Base-by-base conservation (phyloP, 1,140 invertebrate genomes). In the Sarcophaga bullata region DNA sequence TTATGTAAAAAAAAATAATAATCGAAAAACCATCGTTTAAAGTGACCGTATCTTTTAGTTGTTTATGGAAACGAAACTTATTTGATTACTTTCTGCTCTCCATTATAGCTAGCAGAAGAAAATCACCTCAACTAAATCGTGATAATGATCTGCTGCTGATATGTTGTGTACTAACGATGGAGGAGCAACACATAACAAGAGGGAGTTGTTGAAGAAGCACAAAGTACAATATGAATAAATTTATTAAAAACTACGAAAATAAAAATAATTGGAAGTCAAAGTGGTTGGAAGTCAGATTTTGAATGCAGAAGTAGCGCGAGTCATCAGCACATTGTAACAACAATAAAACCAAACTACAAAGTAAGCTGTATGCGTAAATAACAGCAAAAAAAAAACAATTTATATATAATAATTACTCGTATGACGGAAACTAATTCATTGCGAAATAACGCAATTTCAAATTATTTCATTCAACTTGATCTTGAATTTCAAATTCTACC, bases 191-290 rank as follows among this genome's bases (percentile, higher is more conserved):
- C 37, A 78, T 48, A 78, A 78, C 75, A 50, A 50, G 75, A 78
- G 48, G 75, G 75, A 78, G 75, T 78, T 78, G 75, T 78, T 50
- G 75, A 78, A 76, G 73, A 76, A 78, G 75, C 75, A 48, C 75
- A 78, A 17, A 78, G n/a, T n/a, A 17, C 13, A 19, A 52, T 78
- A 52, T 78, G 48, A 78, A 78, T 48, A 50, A 78, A 78, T 52
- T 78, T 78, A 19, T 68, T 50, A 78, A 49, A 78, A 78, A 78
- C 75, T 15, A 10, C 75, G 25, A 1, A 37, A 73, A 1, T 13
- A 52, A 52, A 9, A 52, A 52, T 13, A 52, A 52, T 13, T 10
- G 13, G 9, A 52, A 52, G n/a, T 19, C 62, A 68, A 17, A 68
- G 25, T 37, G 25, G 25, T 25, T 72, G 37, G 62, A 72, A 72